Conservation (phyloP, 2,888 invertebrate genomes). For the Caenorhabditis sp. region DNA sequence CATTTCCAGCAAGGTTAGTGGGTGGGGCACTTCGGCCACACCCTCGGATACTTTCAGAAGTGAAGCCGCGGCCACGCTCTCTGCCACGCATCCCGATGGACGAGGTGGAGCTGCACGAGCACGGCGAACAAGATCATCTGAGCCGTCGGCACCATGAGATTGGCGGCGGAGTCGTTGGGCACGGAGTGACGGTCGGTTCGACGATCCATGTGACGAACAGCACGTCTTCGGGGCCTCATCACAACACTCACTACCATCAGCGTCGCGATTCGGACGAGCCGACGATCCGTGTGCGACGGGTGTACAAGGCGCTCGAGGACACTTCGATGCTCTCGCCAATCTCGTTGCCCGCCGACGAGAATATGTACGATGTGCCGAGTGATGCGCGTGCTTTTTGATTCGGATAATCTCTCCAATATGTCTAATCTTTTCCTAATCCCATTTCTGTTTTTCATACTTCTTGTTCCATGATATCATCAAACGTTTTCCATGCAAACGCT, state of each 20-base stretch:
- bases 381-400: constrained; percentile 12
- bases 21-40: no score
- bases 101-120: constrained; percentile 51
- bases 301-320: constrained; percentile 43
- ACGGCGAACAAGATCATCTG: constrained; percentile 40
- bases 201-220: background rate
- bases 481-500: no score
- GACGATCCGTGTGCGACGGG: constrained; percentile 35
- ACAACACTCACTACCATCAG: constrained; percentile 33
- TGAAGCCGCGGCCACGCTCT: constrained; percentile 30
- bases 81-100: constrained; percentile 52
- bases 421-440: background rate
- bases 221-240: no score
- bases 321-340: constrained; percentile 45
- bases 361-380: constrained; percentile 31
- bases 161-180: constrained; percentile 1
- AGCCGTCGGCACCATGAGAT: constrained; percentile 27
- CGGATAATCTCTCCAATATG: background rate
- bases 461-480: no score
- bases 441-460: background rate
- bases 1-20: constrained; percentile 42
- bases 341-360: constrained; percentile 25
- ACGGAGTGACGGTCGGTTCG: constrained; percentile 8
- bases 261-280: constrained; percentile 26
- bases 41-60: constrained; percentile 17